These are phyloP conservation scores for Mesaphorura yosii DNA, from an alignment of 1,140 invertebrate genomes.

Conservation along the genomic window DNA sequence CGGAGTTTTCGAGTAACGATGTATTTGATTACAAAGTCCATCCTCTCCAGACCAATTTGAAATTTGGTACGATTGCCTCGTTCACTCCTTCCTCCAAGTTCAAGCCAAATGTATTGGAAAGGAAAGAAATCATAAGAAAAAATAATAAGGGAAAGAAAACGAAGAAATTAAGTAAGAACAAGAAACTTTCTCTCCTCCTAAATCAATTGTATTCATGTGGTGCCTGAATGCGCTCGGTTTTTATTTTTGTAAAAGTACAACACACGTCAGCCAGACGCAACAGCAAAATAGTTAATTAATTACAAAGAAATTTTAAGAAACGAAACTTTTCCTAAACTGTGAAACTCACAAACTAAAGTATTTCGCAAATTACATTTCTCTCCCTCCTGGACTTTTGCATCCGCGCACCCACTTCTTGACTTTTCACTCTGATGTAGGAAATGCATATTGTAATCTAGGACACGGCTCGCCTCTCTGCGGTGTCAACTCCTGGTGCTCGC, in stretches of 20 bases:
- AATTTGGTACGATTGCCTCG: conserved; percentile 23
- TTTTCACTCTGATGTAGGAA: not conserved
- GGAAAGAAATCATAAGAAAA: conserved; percentile 2
- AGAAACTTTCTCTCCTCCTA: not conserved
- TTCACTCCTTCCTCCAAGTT: too few relatives aligned
- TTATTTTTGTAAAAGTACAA: too few relatives aligned
- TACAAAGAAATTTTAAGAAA: too few relatives aligned
- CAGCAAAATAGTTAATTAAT: too few relatives aligned
- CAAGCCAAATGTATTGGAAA: conserved; percentile 2
- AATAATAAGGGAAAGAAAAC: conserved; percentile 21
- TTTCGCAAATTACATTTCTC: too few relatives aligned
- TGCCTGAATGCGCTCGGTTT: too few relatives aligned
- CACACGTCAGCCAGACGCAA: too few relatives aligned
- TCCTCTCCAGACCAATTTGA: conserved; percentile 22
- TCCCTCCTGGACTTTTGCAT: not conserved
- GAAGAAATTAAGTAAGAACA: conserved; percentile 28
- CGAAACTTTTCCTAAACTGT: too few relatives aligned
- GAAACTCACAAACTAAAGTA: too few relatives aligned
- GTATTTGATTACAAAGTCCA: conserved; percentile 62
- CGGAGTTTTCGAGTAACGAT: conserved; percentile 49
- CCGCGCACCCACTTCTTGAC: not conserved
- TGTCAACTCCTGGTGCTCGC: not conserved
- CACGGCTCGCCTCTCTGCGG: too few relatives aligned
- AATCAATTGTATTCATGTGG: too few relatives aligned
- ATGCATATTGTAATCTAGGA: too few relatives aligned